Percentiles rank a stretch among this genome's conserved stretches.
These are phyloP conservation scores for Xestia sexstrigata DNA, from an alignment of 2,888 invertebrate species.

Conservation along the genomic window DNA sequence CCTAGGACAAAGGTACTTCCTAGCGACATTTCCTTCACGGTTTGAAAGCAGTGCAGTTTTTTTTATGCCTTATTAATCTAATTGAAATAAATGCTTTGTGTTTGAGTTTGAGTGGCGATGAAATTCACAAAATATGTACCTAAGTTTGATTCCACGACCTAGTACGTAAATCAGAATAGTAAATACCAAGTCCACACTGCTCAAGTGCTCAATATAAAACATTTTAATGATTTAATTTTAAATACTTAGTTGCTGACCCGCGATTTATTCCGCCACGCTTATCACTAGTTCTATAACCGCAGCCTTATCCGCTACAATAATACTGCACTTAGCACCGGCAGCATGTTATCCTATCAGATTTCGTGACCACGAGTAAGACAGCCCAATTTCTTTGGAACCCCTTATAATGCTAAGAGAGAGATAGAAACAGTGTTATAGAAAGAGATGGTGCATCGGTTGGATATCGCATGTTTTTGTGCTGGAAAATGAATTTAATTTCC, in stretches of 20 bases:
- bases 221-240: neutral
- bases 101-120: too few species aligned
- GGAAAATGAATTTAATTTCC: neutral
- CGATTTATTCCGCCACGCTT: neutral
- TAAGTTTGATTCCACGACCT: neutral
- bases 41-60: neutral
- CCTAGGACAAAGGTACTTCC: neutral
- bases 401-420: slow-evolving; percentile 1
- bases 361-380: slow-evolving; percentile 7
- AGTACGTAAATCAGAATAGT: neutral
- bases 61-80: too few species aligned
- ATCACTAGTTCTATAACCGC: neutral
- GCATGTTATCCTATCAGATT: slow-evolving; percentile 27
- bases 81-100: too few species aligned
- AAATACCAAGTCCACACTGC: neutral
- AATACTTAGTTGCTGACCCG: neutral
- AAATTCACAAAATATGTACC: neutral
- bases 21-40: neutral
- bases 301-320: slow-evolving; percentile 24
- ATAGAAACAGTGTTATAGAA: neutral
- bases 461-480: neutral
- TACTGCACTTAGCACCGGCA: slow-evolving; percentile 36
- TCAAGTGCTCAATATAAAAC: neutral
- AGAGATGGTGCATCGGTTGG: neutral
- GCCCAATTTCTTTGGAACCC: slow-evolving; percentile 28